These are phyloP conservation scores for Vidua macroura DNA, from an alignment of 2,113 vertebrate genomes.

Conservation along the genomic window DNA sequence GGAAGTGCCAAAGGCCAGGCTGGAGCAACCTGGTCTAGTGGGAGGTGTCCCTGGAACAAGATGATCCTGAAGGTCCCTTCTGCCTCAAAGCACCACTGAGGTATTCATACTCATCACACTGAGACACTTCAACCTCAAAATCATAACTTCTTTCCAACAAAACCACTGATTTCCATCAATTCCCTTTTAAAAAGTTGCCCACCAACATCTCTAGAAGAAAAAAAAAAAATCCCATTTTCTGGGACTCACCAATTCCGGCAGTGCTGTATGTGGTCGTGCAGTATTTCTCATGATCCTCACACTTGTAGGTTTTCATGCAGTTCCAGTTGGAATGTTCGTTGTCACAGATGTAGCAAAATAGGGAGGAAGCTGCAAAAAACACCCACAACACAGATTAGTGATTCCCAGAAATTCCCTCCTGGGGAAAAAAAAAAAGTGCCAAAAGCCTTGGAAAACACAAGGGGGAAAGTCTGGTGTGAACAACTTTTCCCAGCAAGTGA, in stretches of 20 bases:
- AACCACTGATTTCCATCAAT: neutral
- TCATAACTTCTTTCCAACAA: neutral
- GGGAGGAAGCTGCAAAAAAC: constrained; percentile 3
- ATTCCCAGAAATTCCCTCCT: neutral
- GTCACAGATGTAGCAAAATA: constrained; percentile 28
- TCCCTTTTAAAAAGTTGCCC: neutral
- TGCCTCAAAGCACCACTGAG: neutral
- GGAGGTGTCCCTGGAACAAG: rapidly evolving
- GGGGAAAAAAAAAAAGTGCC: neutral
- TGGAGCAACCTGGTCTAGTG: neutral
- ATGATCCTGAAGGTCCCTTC: neutral
- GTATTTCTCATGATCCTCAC: constrained; percentile 33
- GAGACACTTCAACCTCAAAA: neutral
- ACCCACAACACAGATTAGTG: neutral
- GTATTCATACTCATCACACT: rapidly evolving
- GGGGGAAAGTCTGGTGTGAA: neutral
- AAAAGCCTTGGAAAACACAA: neutral
- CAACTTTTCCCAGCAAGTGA: neutral
- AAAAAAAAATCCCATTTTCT: neutral
- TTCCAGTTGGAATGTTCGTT: constrained; percentile 59
- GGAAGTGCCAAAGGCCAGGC: neutral
- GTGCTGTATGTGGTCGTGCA: constrained; percentile 25
- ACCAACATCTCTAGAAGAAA: no score
- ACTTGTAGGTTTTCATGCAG: constrained; percentile 52
- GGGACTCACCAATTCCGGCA: neutral